A percentile compares a stretch with the other conserved stretches of the same genome.
Evolutionary conservation across 1,140 invertebrate species (phyloP).

Genomic region (Neodiprion virginianus): DNA sequence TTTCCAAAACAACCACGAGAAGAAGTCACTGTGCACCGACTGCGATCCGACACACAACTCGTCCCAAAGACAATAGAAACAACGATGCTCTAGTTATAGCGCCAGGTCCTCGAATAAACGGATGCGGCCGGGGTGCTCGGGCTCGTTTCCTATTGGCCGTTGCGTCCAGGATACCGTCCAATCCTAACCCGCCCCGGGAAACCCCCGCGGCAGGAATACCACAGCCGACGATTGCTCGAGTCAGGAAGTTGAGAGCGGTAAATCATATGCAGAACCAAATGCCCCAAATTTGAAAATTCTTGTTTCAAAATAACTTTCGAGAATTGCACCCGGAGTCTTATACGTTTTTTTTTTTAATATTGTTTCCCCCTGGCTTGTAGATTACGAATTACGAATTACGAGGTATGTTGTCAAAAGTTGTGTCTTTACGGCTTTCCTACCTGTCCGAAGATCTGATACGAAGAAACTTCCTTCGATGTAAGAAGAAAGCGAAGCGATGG

Average conservation of each 20-base stretch:
- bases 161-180: slow-evolving; percentile 37
- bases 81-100: slow-evolving; percentile 52
- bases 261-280: no score
- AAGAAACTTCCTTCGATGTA: no score
- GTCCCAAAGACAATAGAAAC: slow-evolving; percentile 48
- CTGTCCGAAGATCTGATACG: no score
- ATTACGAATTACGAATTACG: no score
- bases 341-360: no score
- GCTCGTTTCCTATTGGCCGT: slow-evolving; percentile 53
- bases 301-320: no score
- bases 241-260: background rate
- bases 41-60: slow-evolving; percentile 46
- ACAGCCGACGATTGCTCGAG: background rate
- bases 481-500: no score
- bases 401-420: no score
- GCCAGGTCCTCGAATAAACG: slow-evolving; percentile 35
- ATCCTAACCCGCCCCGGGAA: slow-evolving; percentile 40
- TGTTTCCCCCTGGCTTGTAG: no score
- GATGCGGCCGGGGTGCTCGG: slow-evolving; percentile 46
- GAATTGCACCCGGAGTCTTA: no score
- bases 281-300: no score
- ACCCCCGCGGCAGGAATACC: slow-evolving; percentile 37
- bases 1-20: background rate
- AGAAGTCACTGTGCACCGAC: background rate
- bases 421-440: no score